Conservation (phyloP, 2,797 vertebrate species). For the Manis crassicaudata region DNA sequence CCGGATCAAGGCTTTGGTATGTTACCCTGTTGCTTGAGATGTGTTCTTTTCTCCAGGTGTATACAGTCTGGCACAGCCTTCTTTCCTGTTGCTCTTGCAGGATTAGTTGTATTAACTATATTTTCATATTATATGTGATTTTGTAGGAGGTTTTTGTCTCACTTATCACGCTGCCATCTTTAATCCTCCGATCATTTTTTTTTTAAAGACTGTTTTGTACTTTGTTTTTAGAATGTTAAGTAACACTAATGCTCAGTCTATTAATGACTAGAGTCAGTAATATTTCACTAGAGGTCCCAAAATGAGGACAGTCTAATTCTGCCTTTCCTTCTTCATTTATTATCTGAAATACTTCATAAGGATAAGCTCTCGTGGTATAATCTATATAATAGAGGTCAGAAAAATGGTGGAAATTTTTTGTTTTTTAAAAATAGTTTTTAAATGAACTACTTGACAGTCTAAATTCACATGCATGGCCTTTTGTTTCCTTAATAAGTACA, state of each 20-base stretch:
- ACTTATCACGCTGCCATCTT: no score
- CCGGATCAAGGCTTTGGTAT: no score
- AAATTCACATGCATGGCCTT: background rate
- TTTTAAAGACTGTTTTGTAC: background rate
- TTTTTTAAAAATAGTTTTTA: background rate
- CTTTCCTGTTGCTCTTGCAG: no score
- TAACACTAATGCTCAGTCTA: background rate
- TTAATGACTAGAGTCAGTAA: background rate
- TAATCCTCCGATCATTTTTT: background rate
- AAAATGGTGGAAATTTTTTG: background rate
- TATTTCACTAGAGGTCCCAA: background rate
- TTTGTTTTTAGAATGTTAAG: background rate
- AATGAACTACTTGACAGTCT: background rate
- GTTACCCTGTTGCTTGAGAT: no score
- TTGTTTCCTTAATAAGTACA: conserved; percentile 8
- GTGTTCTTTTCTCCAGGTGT: no score
- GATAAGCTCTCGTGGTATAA: background rate
- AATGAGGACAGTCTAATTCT: background rate
- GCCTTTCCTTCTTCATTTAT: background rate
- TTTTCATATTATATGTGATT: no score
- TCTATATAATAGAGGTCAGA: background rate
- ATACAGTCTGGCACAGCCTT: no score
- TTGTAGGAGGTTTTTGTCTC: no score
- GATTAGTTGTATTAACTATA: no score
- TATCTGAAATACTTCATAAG: background rate